Evolutionary conservation across 1,140 invertebrate genomes (phyloP), one percentile per base, ranked within the genome.

Genomic region (Brachionus sp.): DNA sequence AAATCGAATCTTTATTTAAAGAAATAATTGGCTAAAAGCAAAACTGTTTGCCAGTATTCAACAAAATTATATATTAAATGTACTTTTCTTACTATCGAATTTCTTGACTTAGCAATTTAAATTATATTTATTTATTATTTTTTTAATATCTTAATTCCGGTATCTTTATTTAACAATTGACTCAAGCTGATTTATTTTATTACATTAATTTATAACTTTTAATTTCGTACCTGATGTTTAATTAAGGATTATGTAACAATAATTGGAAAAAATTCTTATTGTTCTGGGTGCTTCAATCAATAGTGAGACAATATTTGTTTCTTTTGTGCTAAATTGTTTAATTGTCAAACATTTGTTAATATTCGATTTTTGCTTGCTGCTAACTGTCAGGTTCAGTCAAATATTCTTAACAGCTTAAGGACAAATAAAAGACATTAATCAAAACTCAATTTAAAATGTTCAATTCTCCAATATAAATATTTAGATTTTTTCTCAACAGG

Each of bases 101-200:
- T 66, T 66, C 29, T 57, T 19, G 19, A 16, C 19, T 19, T 1
- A 57, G 16, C 16, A 33, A 12, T 64, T 35, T 33, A 37, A 68
- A 42, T 39, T 19, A 37, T n/a, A 70, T 19, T 37, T 37, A 33
- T 4, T 19, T 1, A 16, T 57, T 46, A n/a, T 46, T 46, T 46
- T 46, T 33, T 39, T 39, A 37, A 39, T 39, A 16, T 70, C 64
- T 16, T 39, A 70, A 70, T 70, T 70, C 66, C 66, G 66, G 35
- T 37, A 19, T 37, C 37, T 70, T 70, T 29, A 5, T 70, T 37
- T 16, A 39, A 70, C 35, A 37, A 23, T 39, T 70, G 66, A 70
- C 35, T 70, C 66, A 70, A 37, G 66, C 66, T 70, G 66, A 39
- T 70, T 70, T 70, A 35, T 70, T 70, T 70, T 37, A 19, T 70